Evolutionary conservation across 2,888 invertebrate species (phyloP), one percentile per base, ranked within the genome.

Genomic region (Leucozona laternaria): DNA sequence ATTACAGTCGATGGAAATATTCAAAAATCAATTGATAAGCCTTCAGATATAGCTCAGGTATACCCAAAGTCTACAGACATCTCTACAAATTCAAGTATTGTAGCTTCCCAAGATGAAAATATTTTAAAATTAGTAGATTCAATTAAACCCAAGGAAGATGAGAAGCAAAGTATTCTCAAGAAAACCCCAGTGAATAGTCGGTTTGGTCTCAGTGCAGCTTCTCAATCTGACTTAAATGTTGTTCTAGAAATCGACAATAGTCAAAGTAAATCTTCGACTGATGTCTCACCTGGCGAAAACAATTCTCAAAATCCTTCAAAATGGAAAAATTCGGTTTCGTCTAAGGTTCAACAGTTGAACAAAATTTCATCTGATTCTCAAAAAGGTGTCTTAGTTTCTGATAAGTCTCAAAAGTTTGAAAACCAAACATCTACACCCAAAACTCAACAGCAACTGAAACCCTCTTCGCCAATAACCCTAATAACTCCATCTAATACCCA

Each of bases 161-260:
- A 10, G 6, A 8, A 10, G 0, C 28, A 22, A 22, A 62, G 31
- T 28, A 22, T 45, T 0, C 28, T 25, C 0, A 37, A 72, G 20
- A 43, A 15, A 25, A 4, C 20, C 4, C 10, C 37, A 37, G 0
- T 13, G 4, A 37, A 11, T 11, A 71, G n/a, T 40, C 37, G 68
- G 17, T 45, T 55, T 48, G 75, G 53, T 15, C 25, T 48, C 8
- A 60, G 25, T 50, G 2, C 7, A 11, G 17, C 64, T 10, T 50
- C 75, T 17, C 76, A 76, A 11, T 53, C 71, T 31, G 77, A 53
- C 25, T 73, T 60, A 15, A 72, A 85, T 68, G 10, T 85, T 2
- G 73, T 85, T 28, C 5, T 85, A 7, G 81, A 85, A 22, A 85
- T 85, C 1, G 80, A 85, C n/a, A 85, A 81, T 11, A 85, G 73